Evolutionary conservation across 2,888 invertebrate species (phyloP).

Genomic region (Drosophila vallismaia): DNA sequence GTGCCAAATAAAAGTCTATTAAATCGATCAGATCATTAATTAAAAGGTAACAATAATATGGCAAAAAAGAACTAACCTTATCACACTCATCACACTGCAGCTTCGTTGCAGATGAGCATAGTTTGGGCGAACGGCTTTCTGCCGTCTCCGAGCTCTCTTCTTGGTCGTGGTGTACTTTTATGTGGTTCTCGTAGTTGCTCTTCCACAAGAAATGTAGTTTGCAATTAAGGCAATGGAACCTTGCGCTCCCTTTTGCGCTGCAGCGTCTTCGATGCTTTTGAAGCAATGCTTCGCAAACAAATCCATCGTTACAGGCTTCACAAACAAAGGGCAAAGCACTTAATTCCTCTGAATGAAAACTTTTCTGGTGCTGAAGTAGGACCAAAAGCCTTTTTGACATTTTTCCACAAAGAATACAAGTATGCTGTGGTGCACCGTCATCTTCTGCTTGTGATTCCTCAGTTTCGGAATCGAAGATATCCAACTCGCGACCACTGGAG

Average conservation of each 20-base stretch:
- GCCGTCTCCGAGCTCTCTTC: not conserved
- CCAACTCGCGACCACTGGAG: slow-evolving; percentile 78
- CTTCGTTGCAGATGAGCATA: slow-evolving; percentile 73
- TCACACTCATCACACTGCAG: slow-evolving; percentile 87
- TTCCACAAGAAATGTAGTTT: slow-evolving; percentile 79
- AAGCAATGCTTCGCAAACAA: slow-evolving; percentile 85
- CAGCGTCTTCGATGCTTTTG: slow-evolving; percentile 84
- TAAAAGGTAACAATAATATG: not conserved
- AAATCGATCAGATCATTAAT: not conserved
- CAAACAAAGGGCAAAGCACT: slow-evolving; percentile 84
- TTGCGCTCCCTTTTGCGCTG: slow-evolving; percentile 72
- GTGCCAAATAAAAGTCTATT: slow-evolving; percentile 86
- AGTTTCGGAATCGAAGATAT: slow-evolving; percentile 76
- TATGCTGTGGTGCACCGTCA: slow-evolving; percentile 40
- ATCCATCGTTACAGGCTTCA: slow-evolving; percentile 85
- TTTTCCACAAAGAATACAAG: slow-evolving; percentile 74
- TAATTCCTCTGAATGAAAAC: slow-evolving; percentile 75
- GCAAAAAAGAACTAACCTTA: slow-evolving; percentile 79
- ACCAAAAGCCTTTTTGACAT: slow-evolving; percentile 56
- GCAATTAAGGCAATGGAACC: slow-evolving; percentile 73
- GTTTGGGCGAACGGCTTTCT: slow-evolving; percentile 57
- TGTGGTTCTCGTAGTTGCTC: slow-evolving; percentile 75
- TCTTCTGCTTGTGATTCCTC: slow-evolving; percentile 10
- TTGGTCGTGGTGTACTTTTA: slow-evolving; percentile 45
- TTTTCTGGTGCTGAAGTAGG: slow-evolving; percentile 74